Evolutionary conservation across 2,113 vertebrate species (phyloP).

Genomic region (Xenotilapia caudafasciata): DNA sequence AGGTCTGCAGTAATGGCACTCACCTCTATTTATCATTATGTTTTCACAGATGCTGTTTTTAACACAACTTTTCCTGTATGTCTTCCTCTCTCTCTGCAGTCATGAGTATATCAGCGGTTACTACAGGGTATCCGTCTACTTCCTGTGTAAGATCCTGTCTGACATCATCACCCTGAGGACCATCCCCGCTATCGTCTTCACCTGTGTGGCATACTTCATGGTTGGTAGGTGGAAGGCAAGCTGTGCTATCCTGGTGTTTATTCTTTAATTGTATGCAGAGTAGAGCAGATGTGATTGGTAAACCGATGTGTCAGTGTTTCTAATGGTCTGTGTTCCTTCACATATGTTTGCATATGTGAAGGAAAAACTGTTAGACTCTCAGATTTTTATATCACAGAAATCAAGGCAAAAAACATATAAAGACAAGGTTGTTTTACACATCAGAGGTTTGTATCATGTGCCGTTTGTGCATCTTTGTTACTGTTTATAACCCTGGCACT

Average conservation of each 20-base stretch:
- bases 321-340: background rate
- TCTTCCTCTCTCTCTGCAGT: slow-evolving; percentile 57
- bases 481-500: background rate
- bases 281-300: background rate
- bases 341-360: background rate
- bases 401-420: background rate
- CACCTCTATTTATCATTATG: background rate
- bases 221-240: slow-evolving; percentile 68
- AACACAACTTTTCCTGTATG: background rate
- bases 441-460: background rate
- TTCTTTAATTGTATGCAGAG: background rate
- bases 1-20: background rate
- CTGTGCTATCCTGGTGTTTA: background rate
- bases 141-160: slow-evolving; percentile 82
- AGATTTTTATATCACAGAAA: background rate
- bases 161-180: slow-evolving; percentile 85
- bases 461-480: background rate
- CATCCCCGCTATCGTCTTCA: slow-evolving; percentile 81
- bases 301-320: background rate
- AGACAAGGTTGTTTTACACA: background rate
- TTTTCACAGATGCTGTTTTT: background rate
- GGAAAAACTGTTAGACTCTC: background rate
- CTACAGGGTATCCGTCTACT: slow-evolving; percentile 87
- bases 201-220: slow-evolving; percentile 86
- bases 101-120: slow-evolving; percentile 97